Conservation (phyloP, 2,888 invertebrate genomes). For the Cryptocephalus moraei region DNA sequence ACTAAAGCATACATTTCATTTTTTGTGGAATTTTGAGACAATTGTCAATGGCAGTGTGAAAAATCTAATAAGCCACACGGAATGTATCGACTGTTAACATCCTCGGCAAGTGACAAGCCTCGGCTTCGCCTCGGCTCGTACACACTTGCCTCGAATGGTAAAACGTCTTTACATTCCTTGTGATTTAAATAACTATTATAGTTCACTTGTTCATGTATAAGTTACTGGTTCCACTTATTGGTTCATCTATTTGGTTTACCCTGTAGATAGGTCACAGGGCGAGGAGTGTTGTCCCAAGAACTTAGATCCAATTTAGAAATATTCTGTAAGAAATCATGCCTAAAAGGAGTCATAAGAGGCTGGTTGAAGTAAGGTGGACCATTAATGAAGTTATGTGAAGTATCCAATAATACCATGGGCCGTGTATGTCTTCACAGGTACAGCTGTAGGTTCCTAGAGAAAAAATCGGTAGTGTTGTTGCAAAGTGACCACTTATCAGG, state of each 20-base stretch:
- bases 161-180: too few relatives aligned
- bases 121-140: too few relatives aligned
- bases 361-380: slow-evolving; percentile 25
- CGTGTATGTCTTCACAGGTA: slow-evolving; percentile 36
- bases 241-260: slow-evolving; percentile 41
- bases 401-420: slow-evolving; percentile 25
- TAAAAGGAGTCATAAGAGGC: slow-evolving; percentile 20
- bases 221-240: slow-evolving; percentile 42
- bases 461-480: slow-evolving; percentile 18
- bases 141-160: too few relatives aligned
- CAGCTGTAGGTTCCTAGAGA: slow-evolving; percentile 24
- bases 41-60: too few relatives aligned
- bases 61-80: too few relatives aligned
- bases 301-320: slow-evolving; percentile 29
- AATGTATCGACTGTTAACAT: too few relatives aligned
- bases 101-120: too few relatives aligned
- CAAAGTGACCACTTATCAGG: slow-evolving; percentile 15
- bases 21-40: too few relatives aligned
- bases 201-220: slow-evolving; percentile 20
- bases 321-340: slow-evolving; percentile 29
- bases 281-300: slow-evolving; percentile 27
- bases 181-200: too few relatives aligned
- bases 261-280: slow-evolving; percentile 31
- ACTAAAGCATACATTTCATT: too few relatives aligned
- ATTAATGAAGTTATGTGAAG: slow-evolving; percentile 28